A percentile compares a stretch with the other conserved stretches of the same genome.
Evolutionary conservation across 2,888 invertebrate genomes (phyloP).

Genomic region (Stratiomys singularior): DNA sequence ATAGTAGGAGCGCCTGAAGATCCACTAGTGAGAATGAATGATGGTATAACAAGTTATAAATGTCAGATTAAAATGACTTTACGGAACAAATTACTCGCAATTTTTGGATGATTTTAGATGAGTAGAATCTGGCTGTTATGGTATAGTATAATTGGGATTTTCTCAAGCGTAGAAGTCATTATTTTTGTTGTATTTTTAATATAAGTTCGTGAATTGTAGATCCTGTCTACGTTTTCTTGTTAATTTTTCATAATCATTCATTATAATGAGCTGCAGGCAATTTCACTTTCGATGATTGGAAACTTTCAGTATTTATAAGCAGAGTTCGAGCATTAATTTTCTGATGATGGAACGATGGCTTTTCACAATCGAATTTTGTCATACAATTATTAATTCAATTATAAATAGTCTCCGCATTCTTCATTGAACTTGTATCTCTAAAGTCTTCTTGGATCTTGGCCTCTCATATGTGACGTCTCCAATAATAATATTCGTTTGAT

Average conservation of each 20-base stretch:
- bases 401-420: too few relatives aligned
- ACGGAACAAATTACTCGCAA: constrained; percentile 3
- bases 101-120: not conserved
- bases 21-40: too few relatives aligned
- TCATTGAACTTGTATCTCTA: too few relatives aligned
- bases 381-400: too few relatives aligned
- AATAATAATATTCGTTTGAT: too few relatives aligned
- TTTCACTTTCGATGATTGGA: constrained; percentile 1
- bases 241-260: not conserved
- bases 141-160: constrained; percentile 13
- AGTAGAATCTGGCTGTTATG: not conserved
- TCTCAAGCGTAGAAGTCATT: constrained; percentile 9
- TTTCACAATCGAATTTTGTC: too few relatives aligned
- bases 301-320: not conserved
- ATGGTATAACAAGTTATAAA: not conserved
- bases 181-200: not conserved
- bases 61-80: constrained; percentile 17
- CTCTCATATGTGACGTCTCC: too few relatives aligned
- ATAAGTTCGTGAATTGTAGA: constrained; percentile 4
- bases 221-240: not conserved
- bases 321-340: too few relatives aligned
- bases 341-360: too few relatives aligned
- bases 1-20: not conserved
- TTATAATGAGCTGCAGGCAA: not conserved
- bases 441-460: too few relatives aligned